Evolutionary conservation across 2,888 invertebrate genomes (phyloP).

Genomic region (Clanis bilineata): DNA sequence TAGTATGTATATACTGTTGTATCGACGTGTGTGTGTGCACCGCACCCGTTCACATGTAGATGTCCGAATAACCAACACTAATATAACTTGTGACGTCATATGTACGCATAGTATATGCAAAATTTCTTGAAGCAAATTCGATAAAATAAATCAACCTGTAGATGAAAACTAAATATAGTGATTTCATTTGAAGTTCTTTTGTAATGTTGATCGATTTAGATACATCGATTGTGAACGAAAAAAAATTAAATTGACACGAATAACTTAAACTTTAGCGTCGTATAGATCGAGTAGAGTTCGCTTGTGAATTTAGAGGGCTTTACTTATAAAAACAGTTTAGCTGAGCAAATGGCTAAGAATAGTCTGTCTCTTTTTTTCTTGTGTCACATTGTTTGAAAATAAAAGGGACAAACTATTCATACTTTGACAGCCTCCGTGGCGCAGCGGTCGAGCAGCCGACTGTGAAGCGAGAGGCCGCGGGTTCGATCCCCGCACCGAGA

Average conservation of each 20-base stretch:
- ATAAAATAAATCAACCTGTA: neutral
- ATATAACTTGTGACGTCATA: constrained; percentile 49
- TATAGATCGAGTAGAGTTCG: neutral
- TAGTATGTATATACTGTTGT: constrained; percentile 22
- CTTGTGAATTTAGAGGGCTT: too few species aligned
- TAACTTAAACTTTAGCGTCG: neutral
- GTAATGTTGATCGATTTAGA: neutral
- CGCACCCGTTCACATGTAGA: constrained; percentile 62
- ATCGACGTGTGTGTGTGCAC: constrained; percentile 43
- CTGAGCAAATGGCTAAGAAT: too few species aligned
- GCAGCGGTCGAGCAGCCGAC: too few species aligned
- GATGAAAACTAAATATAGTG: neutral
- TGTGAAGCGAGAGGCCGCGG: too few species aligned
- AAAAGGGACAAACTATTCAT: too few species aligned
- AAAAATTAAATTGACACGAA: neutral
- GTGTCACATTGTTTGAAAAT: too few species aligned
- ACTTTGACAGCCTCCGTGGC: too few species aligned
- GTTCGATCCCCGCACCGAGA: too few species aligned
- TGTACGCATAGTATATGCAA: constrained; percentile 5
- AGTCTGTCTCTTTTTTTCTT: too few species aligned
- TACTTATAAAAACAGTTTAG: too few species aligned
- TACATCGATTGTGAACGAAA: neutral
- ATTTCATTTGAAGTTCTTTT: neutral
- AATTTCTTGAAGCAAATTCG: neutral
- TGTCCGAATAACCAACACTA: constrained; percentile 68